Evolutionary conservation across 2,113 vertebrate genomes (phyloP).

Genomic region (Dromiciops gliroides): DNA sequence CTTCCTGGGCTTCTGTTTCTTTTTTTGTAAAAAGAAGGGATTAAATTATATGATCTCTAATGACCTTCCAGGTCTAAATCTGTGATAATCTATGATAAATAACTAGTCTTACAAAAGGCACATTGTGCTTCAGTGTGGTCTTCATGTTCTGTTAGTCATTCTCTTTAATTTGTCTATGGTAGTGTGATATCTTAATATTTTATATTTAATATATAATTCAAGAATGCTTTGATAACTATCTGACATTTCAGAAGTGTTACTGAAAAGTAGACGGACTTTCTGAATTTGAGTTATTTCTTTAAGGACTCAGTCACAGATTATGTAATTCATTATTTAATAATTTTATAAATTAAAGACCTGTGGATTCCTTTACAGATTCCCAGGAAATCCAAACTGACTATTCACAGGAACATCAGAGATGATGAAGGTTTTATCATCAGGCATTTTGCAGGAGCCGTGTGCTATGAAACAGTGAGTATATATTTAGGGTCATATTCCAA

Average conservation of each 20-base stretch:
- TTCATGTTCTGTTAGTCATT: not conserved
- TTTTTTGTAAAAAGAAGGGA: conserved; percentile 8
- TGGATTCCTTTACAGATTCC: conserved; percentile 89
- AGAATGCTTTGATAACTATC: not conserved
- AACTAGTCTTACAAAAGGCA: not conserved
- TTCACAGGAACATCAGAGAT: conserved; percentile 97
- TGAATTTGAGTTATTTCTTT: conserved; percentile 26
- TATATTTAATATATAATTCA: conserved; percentile 15
- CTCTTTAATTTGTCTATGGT: not conserved
- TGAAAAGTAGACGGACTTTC: not conserved
- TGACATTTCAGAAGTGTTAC: not conserved
- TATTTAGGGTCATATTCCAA: not conserved
- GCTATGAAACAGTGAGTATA: conserved; percentile 95
- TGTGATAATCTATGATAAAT: not conserved
- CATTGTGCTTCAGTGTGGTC: not conserved
- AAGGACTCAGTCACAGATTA: conserved; percentile 14
- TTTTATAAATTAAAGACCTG: not conserved
- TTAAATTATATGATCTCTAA: not conserved
- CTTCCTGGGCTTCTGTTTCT: not conserved
- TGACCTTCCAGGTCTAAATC: not conserved
- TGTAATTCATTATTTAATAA: conserved; percentile 12
- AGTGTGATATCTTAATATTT: conserved; percentile 30
- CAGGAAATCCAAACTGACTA: conserved; percentile 95
- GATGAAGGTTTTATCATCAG: conserved; percentile 97
- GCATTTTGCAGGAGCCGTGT: conserved; percentile 98